These are phyloP conservation scores for Philopotamus ludificatus DNA, from an alignment of 1,140 invertebrate genomes.

Conservation along the genomic window DNA sequence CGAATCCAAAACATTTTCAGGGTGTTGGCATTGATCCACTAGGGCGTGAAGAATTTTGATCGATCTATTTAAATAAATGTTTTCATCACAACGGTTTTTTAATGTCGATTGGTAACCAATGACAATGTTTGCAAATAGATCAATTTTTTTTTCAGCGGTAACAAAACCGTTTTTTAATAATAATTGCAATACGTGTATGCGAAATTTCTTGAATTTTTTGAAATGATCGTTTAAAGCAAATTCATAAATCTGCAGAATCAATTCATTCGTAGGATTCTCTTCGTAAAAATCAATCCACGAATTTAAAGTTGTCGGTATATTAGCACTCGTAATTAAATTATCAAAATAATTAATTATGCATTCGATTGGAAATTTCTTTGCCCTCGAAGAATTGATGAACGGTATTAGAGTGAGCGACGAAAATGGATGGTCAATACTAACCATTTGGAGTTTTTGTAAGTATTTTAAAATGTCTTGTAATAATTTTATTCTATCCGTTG, in stretches of 20 bases:
- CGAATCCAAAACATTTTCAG: constrained; percentile 50
- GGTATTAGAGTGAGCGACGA: too few relatives aligned
- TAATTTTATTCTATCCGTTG: too few relatives aligned
- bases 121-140: constrained; percentile 56
- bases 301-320: constrained; percentile 43
- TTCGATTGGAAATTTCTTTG: constrained; percentile 51
- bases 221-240: constrained; percentile 27
- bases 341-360: constrained; percentile 49
- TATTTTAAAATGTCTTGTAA: too few relatives aligned
- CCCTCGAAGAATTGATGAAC: constrained; percentile 46
- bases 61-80: constrained; percentile 11
- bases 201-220: constrained; percentile 24
- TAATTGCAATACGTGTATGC: constrained; percentile 45
- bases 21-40: constrained; percentile 39
- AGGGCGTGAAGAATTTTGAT: constrained; percentile 25
- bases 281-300: constrained; percentile 50
- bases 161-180: constrained; percentile 51
- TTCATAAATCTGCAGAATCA: constrained; percentile 32
- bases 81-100: constrained; percentile 14
- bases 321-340: constrained; percentile 47
- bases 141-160: constrained; percentile 50
- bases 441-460: too few relatives aligned
- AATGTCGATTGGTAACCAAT: constrained; percentile 13
- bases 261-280: constrained; percentile 7
- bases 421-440: too few relatives aligned